phyloP scores from a whole-genome alignment of 2,797 vertebrate genomes.

The Hylomyscus alleni region DNA sequence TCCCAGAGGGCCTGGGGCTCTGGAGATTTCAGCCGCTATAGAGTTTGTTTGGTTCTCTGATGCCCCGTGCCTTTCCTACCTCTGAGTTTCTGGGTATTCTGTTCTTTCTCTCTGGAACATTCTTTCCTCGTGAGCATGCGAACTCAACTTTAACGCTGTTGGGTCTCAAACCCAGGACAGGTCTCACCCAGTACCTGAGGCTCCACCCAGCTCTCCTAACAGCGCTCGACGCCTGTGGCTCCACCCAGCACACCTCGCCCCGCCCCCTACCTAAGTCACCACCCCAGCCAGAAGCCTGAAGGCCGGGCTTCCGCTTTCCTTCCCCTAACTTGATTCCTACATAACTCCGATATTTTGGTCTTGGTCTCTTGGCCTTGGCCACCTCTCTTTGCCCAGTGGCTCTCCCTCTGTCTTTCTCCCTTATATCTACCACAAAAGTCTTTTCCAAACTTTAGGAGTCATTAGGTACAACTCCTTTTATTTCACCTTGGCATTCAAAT shows the following conservation, averaged over 20 bases:
- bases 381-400: neutral
- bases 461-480: neutral
- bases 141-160: neutral
- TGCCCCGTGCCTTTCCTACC: neutral
- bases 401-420: neutral
- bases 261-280: no score
- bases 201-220: no score
- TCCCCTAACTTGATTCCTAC: no score
- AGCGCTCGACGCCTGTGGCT: neutral
- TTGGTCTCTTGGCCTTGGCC: neutral
- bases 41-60: neutral
- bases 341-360: neutral
- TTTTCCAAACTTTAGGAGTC: neutral
- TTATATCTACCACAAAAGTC: neutral
- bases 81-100: neutral
- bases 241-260: neutral
- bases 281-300: neutral
- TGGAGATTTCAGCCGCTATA: accelerated
- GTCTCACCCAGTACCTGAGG: neutral
- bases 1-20: neutral
- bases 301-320: neutral
- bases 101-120: neutral
- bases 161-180: no score
- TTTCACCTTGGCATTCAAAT: neutral
- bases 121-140: no score